Conservation (phyloP, 1,140 invertebrate species). For the Bicyclus anynana region DNA sequence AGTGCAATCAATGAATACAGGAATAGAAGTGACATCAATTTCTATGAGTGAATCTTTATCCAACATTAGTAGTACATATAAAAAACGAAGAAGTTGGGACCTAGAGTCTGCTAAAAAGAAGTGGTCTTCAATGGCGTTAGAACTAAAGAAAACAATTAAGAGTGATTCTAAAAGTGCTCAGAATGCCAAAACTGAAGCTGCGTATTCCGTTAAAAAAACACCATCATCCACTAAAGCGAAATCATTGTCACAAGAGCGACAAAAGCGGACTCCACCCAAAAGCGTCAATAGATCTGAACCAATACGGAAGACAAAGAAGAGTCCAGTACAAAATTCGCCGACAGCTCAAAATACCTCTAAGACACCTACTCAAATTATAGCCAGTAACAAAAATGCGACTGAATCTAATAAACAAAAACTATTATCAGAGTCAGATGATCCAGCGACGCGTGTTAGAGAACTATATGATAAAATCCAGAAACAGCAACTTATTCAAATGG, state of each 20-base stretch:
- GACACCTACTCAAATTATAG: slow-evolving; percentile 21
- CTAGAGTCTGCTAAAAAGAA: slow-evolving; percentile 66
- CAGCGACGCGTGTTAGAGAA: slow-evolving; percentile 52
- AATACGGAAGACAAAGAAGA: slow-evolving; percentile 36
- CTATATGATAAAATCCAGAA: slow-evolving; percentile 78
- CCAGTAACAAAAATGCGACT: slow-evolving; percentile 18
- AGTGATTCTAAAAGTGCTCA: slow-evolving; percentile 26
- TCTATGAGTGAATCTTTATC: slow-evolving; percentile 65
- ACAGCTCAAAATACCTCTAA: slow-evolving; percentile 21
- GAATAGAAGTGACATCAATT: slow-evolving; percentile 73
- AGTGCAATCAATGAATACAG: slow-evolving; percentile 67
- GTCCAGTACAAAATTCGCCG: slow-evolving; percentile 34
- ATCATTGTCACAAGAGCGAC: slow-evolving; percentile 38
- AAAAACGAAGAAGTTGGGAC: slow-evolving; percentile 77
- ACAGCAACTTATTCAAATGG: slow-evolving; percentile 79
- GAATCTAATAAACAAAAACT: slow-evolving; percentile 28
- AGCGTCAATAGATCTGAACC: slow-evolving; percentile 45
- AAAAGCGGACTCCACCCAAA: slow-evolving; percentile 31
- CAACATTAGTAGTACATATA: slow-evolving; percentile 39
- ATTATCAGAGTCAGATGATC: slow-evolving; percentile 51
- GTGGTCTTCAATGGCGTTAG: slow-evolving; percentile 61
- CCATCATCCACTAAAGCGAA: slow-evolving; percentile 30
- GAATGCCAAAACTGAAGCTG: slow-evolving; percentile 1
- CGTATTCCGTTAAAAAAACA: slow-evolving; percentile 30
- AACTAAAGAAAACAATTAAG: slow-evolving; percentile 54